Evolutionary conservation across 1,140 invertebrate genomes (phyloP), one percentile per base, ranked within the genome.

Genomic region (Macrosteles quadrilineatus): DNA sequence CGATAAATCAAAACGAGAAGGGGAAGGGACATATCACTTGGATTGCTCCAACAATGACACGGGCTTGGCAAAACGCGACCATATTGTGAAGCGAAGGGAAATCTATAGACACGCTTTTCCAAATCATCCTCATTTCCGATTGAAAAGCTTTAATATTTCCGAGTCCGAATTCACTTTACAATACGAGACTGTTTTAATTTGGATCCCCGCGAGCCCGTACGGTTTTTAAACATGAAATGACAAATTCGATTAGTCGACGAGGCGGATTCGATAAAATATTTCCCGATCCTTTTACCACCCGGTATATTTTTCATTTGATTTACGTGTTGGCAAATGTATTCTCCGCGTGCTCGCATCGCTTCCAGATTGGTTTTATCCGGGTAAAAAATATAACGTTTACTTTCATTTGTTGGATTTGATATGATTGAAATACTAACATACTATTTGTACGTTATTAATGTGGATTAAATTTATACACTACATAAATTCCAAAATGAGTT

Each of bases 131-230:
- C 47, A 21, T 50, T 50, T 19, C 4, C 21, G 47, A 50, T 50
- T 50, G 6, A 21, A 50, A 50, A 50, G 47, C 47, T 50, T 50
- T 19, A 50, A 50, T 50, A 50, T 11, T 21, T 17, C 47, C 47
- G 47, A 50, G 32, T 36, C 32, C 32, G 14, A 36, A 36, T 14
- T 14, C 32, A 36, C 32, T 14, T n/a, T 50, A 50, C 47, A 50
- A 50, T 50, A n/a, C 32, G 32, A 36, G 14, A 9, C n/a, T 50
- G 47, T 50, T 50, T 50, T 50, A 50, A 50, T 50, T 50, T 50
- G 47, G 47, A 50, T 50, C 47, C 47, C 47, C 47, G 4, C 47
- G 14, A 4, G 4, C n/a, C 47, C 21, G 14, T 17, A 19, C 21
- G 14, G 47, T 17, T 19, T 50, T 50, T 50, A 50, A 50, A 50